A percentile compares a stretch with the other conserved stretches of the same genome.
Evolutionary conservation across 2,113 vertebrate species (phyloP).

Genomic region (Chaetops frenatus): DNA sequence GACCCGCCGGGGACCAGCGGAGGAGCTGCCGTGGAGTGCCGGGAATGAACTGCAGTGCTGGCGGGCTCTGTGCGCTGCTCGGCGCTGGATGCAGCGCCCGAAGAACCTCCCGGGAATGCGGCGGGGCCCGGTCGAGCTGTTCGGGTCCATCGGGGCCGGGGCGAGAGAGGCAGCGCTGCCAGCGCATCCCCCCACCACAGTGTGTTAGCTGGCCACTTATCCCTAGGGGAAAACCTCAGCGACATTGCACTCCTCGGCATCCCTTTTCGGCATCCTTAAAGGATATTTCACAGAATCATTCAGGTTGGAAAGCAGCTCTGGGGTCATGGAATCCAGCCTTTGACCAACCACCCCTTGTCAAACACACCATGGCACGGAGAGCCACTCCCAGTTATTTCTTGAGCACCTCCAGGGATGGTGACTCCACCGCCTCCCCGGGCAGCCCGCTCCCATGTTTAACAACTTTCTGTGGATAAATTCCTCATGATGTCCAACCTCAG

Average conservation of each 20-base stretch:
- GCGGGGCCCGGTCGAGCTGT: rapidly evolving
- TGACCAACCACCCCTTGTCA: neutral
- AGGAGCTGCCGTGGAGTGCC: neutral
- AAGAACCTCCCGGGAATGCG: rapidly evolving
- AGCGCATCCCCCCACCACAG: rapidly evolving
- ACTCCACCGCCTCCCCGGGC: neutral
- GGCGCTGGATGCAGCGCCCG: too few relatives aligned
- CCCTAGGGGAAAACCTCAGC: neutral
- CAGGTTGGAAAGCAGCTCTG: neutral
- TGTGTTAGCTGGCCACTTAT: neutral
- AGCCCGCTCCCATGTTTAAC: neutral
- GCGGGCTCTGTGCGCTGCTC: rapidly evolving
- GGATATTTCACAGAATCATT: neutral
- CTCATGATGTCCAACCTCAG: neutral
- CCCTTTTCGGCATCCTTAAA: neutral
- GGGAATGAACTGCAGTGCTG: neutral
- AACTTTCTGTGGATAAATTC: neutral
- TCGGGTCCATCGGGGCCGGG: neutral
- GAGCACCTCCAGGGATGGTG: neutral
- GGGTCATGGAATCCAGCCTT: neutral
- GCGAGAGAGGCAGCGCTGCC: neutral
- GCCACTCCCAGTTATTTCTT: neutral
- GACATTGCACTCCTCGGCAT: neutral
- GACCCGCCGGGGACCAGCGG: neutral
- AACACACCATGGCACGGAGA: neutral